Evolutionary conservation across 2,797 vertebrate species (phyloP).

Genomic region (Aplochiton taeniatus): DNA sequence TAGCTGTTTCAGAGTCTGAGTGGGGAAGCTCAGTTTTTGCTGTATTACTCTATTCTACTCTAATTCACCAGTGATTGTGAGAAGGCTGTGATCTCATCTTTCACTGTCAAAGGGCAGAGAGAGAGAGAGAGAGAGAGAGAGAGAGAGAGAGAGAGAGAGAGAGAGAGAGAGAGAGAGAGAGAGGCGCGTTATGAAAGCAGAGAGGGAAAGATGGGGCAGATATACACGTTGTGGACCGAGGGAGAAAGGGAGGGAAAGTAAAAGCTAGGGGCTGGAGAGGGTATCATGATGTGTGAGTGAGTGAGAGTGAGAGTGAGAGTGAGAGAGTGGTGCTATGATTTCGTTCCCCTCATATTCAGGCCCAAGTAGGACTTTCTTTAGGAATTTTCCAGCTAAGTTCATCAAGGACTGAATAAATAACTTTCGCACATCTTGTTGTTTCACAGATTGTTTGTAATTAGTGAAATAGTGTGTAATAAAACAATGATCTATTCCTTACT

Average conservation of each 20-base stretch:
- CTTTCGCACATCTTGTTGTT: too few species aligned
- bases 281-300: constrained; percentile 56
- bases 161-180: background rate
- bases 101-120: background rate
- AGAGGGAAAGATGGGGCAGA: constrained; percentile 15
- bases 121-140: constrained; percentile 24
- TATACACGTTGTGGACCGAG: background rate
- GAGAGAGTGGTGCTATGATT: too few species aligned
- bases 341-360: too few species aligned
- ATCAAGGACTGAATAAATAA: too few species aligned
- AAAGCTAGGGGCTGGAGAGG: constrained; percentile 25
- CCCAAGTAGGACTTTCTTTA: too few species aligned
- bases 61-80: constrained; percentile 8
- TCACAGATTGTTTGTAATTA: too few species aligned
- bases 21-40: too few species aligned
- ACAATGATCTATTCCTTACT: too few species aligned
- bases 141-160: background rate
- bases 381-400: too few species aligned
- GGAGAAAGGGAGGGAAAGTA: background rate
- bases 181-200: constrained; percentile 7
- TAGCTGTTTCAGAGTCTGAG: too few species aligned
- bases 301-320: too few species aligned
- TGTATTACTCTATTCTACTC: background rate
- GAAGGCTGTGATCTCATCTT: background rate
- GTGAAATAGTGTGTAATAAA: too few species aligned